A percentile compares a stretch with the other conserved stretches of the same genome.
These are phyloP conservation scores for Neotoma lepida DNA, from an alignment of 2,113 vertebrate genomes.

Conservation along the genomic window DNA sequence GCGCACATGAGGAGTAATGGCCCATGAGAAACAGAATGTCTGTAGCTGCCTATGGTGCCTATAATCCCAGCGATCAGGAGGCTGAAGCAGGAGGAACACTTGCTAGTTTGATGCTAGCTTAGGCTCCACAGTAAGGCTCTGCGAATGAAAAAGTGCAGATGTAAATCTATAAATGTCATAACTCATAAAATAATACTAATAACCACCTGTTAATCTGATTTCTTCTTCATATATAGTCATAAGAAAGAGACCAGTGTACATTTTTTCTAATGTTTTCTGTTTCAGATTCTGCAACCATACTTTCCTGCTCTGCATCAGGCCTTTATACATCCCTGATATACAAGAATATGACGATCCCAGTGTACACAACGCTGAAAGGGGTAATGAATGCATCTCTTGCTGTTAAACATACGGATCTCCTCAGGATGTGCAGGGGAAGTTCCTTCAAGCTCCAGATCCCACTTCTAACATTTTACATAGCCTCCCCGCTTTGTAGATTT, in stretches of 20 bases:
- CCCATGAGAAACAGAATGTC: background rate
- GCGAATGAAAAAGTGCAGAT: background rate
- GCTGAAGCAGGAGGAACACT: background rate
- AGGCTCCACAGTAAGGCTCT: background rate
- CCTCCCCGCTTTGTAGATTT: conserved; percentile 35
- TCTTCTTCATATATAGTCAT: conserved; percentile 31
- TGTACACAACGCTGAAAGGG: conserved; percentile 96
- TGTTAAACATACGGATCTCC: conserved; percentile 55
- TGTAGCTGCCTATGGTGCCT: background rate
- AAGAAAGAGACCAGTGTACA: background rate
- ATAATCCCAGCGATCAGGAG: background rate
- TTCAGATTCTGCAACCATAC: conserved; percentile 87
- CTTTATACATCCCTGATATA: conserved; percentile 96
- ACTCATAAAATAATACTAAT: background rate
- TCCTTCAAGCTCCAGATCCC: conserved; percentile 55
- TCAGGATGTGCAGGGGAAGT: background rate
- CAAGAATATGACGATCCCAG: conserved; percentile 93
- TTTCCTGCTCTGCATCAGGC: conserved; percentile 90
- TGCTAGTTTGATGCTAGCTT: no score
- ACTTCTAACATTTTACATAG: conserved; percentile 66
- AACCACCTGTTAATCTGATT: background rate
- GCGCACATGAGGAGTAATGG: background rate
- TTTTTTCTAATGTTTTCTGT: conserved; percentile 64
- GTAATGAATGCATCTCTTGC: conserved; percentile 84
- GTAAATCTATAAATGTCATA: background rate